Percentiles rank a stretch among this genome's conserved stretches.
Conservation (phyloP, 1,140 invertebrate species). For the Lepidurus arcticus region DNA sequence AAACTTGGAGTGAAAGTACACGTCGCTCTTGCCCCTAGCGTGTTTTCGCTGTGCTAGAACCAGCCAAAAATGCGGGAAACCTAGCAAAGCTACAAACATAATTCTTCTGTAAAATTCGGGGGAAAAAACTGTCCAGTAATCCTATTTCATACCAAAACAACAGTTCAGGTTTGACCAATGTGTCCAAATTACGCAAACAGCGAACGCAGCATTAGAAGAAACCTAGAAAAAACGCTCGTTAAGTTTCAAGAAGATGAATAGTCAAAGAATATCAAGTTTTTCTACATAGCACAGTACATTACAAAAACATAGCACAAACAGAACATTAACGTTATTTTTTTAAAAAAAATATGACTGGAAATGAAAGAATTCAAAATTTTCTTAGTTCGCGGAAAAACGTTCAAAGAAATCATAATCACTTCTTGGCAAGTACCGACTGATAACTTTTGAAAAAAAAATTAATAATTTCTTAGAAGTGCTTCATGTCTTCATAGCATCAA, state of each 20-base stretch:
- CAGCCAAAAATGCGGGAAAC: neutral
- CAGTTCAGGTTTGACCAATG: neutral
- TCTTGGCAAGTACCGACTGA: neutral
- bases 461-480: neutral
- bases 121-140: neutral
- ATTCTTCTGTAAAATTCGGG: neutral
- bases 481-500: neutral
- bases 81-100: neutral
- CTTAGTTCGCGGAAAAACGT: neutral
- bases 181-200: too few relatives aligned
- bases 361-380: neutral
- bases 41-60: neutral
- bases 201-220: neutral
- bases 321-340: neutral
- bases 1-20: neutral
- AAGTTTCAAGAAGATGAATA: neutral
- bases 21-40: neutral
- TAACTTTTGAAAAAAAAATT: neutral
- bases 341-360: neutral
- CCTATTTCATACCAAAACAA: neutral
- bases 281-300: neutral
- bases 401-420: neutral
- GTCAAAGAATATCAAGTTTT: too few relatives aligned
- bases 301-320: neutral
- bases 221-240: slow-evolving; percentile 11